Evolutionary conservation across 2,888 invertebrate genomes (phyloP), one percentile per base, ranked within the genome.

Genomic region (Plagiodera versicolora): DNA sequence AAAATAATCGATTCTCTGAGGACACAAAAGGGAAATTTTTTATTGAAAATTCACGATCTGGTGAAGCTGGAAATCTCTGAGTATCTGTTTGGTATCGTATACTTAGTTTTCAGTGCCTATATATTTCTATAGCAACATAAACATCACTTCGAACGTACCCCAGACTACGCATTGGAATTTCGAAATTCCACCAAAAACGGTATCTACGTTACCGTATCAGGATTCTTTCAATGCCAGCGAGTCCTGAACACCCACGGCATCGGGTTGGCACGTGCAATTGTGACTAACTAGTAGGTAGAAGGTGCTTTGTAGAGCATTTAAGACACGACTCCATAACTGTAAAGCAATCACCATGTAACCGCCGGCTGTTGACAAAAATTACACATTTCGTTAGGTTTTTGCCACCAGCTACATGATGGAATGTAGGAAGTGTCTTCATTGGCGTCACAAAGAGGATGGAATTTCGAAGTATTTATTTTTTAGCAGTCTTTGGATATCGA

Each of bases 361-460:
- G 66, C 66, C 65, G 64, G 64, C 56, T 62, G 67, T 69, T 71
- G 72, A 72, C 73, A 74, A 74, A 75, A 75, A 74, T 75, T 71
- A 70, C 65, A 70, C 66, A 70, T 72, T 72, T 70, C 66, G 66
- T 68, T 32, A 57, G 62, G 64, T 69, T 74, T 70, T 72, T 70
- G 68, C 70, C 63, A 66, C 54, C 58, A 69, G 68, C 68, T 63
- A 75, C 75, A 74, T 72, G 75, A 72, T 64, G 75, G 75, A 75
- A 75, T 76, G 73, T 71, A 73, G 74, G 74, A 75, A 75, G 75
- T 63, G 46, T 65, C 51, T 60, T 14, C 39, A 39, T 39, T 39
- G 39, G 39, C 39, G 39, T 8, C 14, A 39, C 39, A 1, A 28
- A n/a, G n/a, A n/a, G n/a, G n/a, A n/a, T n/a, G n/a, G n/a, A n/a